These are phyloP conservation scores for Neoitamus cyanurus DNA, from an alignment of 2,888 invertebrate genomes.

Conservation along the genomic window DNA sequence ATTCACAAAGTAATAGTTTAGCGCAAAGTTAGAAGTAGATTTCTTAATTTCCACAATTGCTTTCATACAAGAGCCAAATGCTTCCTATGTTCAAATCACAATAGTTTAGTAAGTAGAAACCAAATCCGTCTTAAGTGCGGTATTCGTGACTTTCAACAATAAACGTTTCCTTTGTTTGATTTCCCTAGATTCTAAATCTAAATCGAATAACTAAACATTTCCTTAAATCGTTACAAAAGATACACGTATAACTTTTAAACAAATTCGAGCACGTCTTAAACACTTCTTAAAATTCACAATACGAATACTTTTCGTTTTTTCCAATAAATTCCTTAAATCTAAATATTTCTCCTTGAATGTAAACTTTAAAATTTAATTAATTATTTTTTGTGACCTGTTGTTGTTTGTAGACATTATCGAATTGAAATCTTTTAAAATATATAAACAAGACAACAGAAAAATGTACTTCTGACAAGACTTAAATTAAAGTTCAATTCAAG, in stretches of 20 bases:
- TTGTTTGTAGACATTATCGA: neutral
- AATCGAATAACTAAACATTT: neutral
- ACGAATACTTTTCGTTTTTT: constrained; percentile 4
- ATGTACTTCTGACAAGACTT: neutral
- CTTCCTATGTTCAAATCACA: neutral
- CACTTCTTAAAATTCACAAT: neutral
- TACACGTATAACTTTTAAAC: neutral
- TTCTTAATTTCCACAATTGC: neutral
- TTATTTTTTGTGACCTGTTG: neutral
- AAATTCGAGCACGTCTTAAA: neutral
- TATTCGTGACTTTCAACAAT: constrained; percentile 33
- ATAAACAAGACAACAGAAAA: neutral
- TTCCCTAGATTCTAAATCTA: neutral
- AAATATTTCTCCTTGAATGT: neutral
- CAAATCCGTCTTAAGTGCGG: constrained; percentile 6
- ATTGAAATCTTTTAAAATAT: constrained; percentile 7
- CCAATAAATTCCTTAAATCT: neutral
- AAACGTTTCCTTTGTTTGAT: constrained; percentile 9
- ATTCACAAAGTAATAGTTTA: neutral
- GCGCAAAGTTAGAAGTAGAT: neutral
- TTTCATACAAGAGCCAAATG: neutral
- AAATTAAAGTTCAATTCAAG: constrained; percentile 3
- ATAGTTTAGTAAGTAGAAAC: neutral
- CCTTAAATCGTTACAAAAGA: neutral
- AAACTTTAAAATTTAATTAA: neutral